Evolutionary conservation across 2,797 vertebrate species (phyloP).

Genomic region (Microctenopoma lineatum): DNA sequence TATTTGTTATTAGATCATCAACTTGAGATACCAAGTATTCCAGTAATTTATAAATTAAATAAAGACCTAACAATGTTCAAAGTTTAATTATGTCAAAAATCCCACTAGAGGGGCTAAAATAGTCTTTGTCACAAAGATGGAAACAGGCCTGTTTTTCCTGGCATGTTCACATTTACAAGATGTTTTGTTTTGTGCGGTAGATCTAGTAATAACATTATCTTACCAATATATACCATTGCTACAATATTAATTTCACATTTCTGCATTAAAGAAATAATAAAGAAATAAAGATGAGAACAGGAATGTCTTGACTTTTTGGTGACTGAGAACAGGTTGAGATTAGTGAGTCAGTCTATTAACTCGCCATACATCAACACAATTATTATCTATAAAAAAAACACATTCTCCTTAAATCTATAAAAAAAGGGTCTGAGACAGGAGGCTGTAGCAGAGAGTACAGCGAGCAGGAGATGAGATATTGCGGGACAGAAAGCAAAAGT

Average conservation of each 20-base stretch:
- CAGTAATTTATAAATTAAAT: constrained; percentile 37
- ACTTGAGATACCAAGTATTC: constrained; percentile 34
- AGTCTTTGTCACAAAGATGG: neutral
- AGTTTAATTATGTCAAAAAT: neutral
- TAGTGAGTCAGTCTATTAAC: constrained; percentile 60
- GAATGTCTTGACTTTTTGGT: constrained; percentile 22
- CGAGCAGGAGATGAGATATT: constrained; percentile 52
- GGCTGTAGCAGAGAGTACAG: constrained; percentile 42
- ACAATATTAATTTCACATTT: constrained; percentile 44
- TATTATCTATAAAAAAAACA: constrained; percentile 6
- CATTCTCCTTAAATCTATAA: constrained; percentile 15
- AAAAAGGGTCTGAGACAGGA: constrained; percentile 32
- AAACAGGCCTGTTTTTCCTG: neutral
- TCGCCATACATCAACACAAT: constrained; percentile 41
- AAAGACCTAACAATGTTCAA: constrained; percentile 20
- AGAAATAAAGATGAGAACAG: constrained; percentile 36
- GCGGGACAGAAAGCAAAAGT: constrained; percentile 63
- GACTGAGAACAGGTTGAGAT: constrained; percentile 38
- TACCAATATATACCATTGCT: constrained; percentile 17
- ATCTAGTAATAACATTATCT: constrained; percentile 26
- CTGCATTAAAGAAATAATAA: neutral
- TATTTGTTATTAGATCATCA: constrained; percentile 71
- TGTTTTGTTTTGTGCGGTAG: constrained; percentile 4
- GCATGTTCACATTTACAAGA: constrained; percentile 1
- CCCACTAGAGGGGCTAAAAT: too few relatives aligned